These are phyloP conservation scores for Pao palembangensis DNA, from an alignment of 2,113 vertebrate species.

Conservation along the genomic window DNA sequence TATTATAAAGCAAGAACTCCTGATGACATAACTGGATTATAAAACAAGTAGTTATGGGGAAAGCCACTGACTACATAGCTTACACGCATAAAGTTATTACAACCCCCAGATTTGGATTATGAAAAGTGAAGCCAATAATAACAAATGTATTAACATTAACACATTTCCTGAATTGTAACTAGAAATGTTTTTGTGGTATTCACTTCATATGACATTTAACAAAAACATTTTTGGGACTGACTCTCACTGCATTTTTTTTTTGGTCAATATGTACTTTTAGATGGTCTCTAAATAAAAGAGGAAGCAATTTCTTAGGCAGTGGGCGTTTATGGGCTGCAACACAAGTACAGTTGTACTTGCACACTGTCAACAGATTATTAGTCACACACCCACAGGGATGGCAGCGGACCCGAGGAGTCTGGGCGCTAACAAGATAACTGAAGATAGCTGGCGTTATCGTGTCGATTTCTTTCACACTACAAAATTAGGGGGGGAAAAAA, in stretches of 20 bases:
- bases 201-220: neutral
- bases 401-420: constrained; percentile 1
- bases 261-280: neutral
- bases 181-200: too few relatives aligned
- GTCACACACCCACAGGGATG: constrained; percentile 25
- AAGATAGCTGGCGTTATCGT: neutral
- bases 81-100: too few relatives aligned
- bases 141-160: too few relatives aligned
- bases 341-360: constrained; percentile 17
- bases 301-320: constrained; percentile 25
- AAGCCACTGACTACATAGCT: too few relatives aligned
- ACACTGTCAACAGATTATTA: constrained; percentile 28
- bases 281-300: constrained; percentile 20
- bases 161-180: too few relatives aligned
- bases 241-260: constrained; percentile 9
- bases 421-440: constrained; percentile 5
- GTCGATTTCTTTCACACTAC: neutral
- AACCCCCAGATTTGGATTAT: too few relatives aligned
- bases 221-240: neutral
- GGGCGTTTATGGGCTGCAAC: constrained; percentile 18
- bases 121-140: too few relatives aligned
- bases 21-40: too few relatives aligned
- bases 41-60: too few relatives aligned
- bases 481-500: neutral
- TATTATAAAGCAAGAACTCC: too few relatives aligned